These are phyloP conservation scores for Mixornis gularis DNA, from an alignment of 2,113 vertebrate genomes.

Conservation along the genomic window DNA sequence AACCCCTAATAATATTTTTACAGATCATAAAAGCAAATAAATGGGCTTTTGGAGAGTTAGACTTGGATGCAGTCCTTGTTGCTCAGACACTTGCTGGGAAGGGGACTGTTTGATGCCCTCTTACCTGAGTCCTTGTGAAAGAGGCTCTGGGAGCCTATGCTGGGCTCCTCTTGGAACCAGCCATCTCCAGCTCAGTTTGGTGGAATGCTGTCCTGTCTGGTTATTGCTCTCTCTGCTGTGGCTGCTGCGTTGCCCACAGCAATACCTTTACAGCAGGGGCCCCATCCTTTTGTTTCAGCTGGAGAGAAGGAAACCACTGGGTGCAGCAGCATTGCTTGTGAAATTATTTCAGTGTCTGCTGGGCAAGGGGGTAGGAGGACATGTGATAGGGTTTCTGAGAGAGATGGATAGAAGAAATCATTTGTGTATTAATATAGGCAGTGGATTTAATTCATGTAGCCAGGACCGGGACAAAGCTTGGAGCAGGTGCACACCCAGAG, in stretches of 20 bases:
- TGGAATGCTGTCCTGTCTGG: conserved; percentile 28
- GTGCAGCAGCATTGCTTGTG: not conserved
- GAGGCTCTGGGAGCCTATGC: not conserved
- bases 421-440: not conserved
- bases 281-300: not conserved
- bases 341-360: not conserved
- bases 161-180: not conserved
- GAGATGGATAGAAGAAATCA: not conserved
- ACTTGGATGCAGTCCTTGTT: not conserved
- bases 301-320: not conserved
- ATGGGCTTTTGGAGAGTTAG: not conserved
- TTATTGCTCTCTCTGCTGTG: fast-evolving
- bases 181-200: not conserved
- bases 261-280: not conserved
- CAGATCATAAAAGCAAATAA: not conserved
- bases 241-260: not conserved
- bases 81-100: not conserved
- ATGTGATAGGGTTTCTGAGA: not conserved
- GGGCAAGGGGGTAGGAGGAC: not conserved
- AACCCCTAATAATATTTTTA: not conserved
- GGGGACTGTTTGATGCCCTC: not conserved
- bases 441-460: not conserved
- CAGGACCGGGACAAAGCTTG: not conserved
- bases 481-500: not conserved
- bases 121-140: not conserved